Evolutionary conservation across 2,113 vertebrate genomes (phyloP), one percentile per base, ranked within the genome.

Genomic region (Dasyprocta punctata): DNA sequence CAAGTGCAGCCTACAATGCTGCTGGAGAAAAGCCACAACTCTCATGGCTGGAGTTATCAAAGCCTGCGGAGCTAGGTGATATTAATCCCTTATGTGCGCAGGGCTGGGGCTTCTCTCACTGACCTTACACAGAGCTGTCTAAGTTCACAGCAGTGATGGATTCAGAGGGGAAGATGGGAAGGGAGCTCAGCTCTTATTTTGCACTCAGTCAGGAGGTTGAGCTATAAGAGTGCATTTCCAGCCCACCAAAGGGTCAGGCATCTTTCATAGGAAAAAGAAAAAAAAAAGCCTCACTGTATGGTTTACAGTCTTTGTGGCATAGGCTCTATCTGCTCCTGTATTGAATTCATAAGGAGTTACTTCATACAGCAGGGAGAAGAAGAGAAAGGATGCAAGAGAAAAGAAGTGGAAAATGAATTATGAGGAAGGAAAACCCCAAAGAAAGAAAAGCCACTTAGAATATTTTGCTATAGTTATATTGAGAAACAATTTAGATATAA

Each of bases 211-310:
- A 67, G 49, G 60, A 22, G 10, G 14, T 8, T 75, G 38, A 86
- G 17, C 2, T 52, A 0, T 38, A 16, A 30, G n/a, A 47, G 11
- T 10, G 0, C 36, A 61, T 7, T 13, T 6, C n/a, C n/a, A 33
- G 26, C 12, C 44, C 71, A 73, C 7, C 20, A 14, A 54, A 69
- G n/a, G 26, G 11, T 60, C 52, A 26, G 80, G 30, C 22, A 0
- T 69, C 77, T 4, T 36, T 11, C 58, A 6, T 65, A n/a, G 5
- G 83, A 58, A 19, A 47, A 52, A 86, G 71, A 83, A n/a, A n/a
- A n/a, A n/a, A n/a, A n/a, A n/a, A n/a, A n/a, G n/a, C n/a, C 22
- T 47, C n/a, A 69, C 0, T 11, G 17, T 63, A 26, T 22, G 7
- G 16, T 10, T 56, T 47, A 11, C 7, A 54, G 19, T 60, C 38